Evolutionary conservation across 2,113 vertebrate genomes (phyloP).

Genomic region (Anguilla rostrata): DNA sequence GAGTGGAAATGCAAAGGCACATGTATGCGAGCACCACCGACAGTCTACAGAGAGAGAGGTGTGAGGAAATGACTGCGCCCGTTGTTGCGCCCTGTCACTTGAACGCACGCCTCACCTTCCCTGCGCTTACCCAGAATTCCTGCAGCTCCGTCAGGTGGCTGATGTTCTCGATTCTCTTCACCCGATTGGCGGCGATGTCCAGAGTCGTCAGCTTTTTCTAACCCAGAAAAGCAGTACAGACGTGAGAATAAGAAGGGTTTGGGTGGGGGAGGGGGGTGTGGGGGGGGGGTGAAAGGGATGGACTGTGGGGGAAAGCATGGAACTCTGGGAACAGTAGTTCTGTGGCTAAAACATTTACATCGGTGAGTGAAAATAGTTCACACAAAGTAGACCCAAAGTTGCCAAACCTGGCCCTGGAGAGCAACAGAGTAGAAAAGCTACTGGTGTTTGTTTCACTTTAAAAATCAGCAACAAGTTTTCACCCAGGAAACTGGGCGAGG

Average conservation of each 20-base stretch:
- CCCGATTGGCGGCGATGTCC: slow-evolving; percentile 92
- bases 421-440: too few species aligned
- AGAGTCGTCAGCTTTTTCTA: slow-evolving; percentile 97
- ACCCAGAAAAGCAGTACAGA: slow-evolving; percentile 36
- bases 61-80: too few species aligned
- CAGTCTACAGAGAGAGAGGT: background rate
- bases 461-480: too few species aligned
- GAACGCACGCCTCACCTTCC: background rate
- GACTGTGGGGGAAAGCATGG: background rate
- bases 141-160: slow-evolving; percentile 93
- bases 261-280: background rate
- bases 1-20: too few species aligned
- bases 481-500: too few species aligned
- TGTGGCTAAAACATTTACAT: background rate
- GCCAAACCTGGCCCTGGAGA: too few species aligned
- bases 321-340: background rate
- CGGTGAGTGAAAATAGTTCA: too few species aligned
- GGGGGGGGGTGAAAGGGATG: background rate
- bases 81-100: background rate
- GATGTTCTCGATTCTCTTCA: slow-evolving; percentile 96
- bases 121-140: slow-evolving; percentile 88
- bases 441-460: too few species aligned
- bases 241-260: slow-evolving; percentile 11
- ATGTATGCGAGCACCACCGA: background rate
- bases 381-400: background rate